Conservation (phyloP, 2,797 vertebrate genomes). For the Schizopygopsis malacanthus region DNA sequence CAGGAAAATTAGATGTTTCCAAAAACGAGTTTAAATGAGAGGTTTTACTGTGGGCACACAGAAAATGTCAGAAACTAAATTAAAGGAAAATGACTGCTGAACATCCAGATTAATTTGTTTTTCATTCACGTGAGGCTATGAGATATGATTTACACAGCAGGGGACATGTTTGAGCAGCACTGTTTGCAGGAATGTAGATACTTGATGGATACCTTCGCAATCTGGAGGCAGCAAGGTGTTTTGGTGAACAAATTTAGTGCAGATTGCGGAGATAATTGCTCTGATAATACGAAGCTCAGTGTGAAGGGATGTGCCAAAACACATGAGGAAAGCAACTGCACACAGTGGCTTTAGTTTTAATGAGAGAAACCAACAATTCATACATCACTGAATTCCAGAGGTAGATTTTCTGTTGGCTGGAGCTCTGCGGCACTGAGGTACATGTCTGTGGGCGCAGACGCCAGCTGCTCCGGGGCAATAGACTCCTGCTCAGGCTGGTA, state of each 20-base stretch:
- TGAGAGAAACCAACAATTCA: slow-evolving; percentile 58
- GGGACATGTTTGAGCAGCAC: slow-evolving; percentile 23
- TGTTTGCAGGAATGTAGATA: slow-evolving; percentile 29
- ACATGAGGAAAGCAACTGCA: background rate
- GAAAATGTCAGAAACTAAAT: slow-evolving; percentile 10
- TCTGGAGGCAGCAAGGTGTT: background rate
- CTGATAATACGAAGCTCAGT: background rate
- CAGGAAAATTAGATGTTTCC: slow-evolving; percentile 23
- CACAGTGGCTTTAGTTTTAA: slow-evolving; percentile 11
- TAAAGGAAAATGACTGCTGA: slow-evolving; percentile 17
- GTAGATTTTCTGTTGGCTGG: slow-evolving; percentile 95
- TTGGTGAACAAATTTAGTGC: slow-evolving; percentile 13
- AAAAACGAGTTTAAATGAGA: slow-evolving; percentile 34
- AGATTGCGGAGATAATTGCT: background rate
- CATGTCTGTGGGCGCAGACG: slow-evolving; percentile 84
- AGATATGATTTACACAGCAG: slow-evolving; percentile 36
- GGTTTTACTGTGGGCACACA: slow-evolving; percentile 32
- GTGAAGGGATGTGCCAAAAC: slow-evolving; percentile 27
- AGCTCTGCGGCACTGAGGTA: slow-evolving; percentile 96
- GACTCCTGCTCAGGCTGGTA: slow-evolving; percentile 89
- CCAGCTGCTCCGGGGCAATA: slow-evolving; percentile 83
- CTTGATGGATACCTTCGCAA: slow-evolving; percentile 13
- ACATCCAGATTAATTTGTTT: slow-evolving; percentile 35
- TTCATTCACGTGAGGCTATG: slow-evolving; percentile 12
- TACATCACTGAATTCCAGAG: slow-evolving; percentile 97